Percentiles rank a stretch among this genome's conserved stretches.
These are phyloP conservation scores for Calephelis perditalis DNA, from an alignment of 2,888 invertebrate species.

Conservation along the genomic window DNA sequence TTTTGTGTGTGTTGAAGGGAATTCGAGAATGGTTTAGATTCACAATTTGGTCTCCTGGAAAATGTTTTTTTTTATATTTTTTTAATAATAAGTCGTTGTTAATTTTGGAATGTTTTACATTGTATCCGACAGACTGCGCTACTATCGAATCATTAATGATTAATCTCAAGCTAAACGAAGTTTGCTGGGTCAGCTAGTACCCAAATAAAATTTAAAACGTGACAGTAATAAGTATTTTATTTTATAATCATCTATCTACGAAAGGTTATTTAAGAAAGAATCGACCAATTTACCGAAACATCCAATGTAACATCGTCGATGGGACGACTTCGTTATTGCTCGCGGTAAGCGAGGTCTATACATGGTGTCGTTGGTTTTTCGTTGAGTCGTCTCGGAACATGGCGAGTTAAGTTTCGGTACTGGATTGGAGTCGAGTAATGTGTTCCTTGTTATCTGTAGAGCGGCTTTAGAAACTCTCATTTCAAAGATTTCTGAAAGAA, in stretches of 20 bases:
- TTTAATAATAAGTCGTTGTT: too few relatives aligned
- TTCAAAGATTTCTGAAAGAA: slow-evolving; percentile 1
- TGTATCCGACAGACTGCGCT: too few relatives aligned
- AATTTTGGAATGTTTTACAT: too few relatives aligned
- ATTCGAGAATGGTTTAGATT: too few relatives aligned
- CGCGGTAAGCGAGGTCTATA: slow-evolving; percentile 21
- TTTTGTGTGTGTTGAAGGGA: too few relatives aligned
- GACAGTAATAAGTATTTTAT: not conserved
- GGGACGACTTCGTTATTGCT: slow-evolving; percentile 24
- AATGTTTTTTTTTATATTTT: too few relatives aligned
- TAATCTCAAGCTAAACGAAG: too few relatives aligned
- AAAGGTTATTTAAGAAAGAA: slow-evolving; percentile 55
- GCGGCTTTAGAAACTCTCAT: slow-evolving; percentile 17
- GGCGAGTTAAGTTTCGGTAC: not conserved
- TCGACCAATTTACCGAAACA: slow-evolving; percentile 55
- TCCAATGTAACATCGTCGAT: slow-evolving; percentile 43
- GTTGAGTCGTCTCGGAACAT: not conserved
- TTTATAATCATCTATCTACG: slow-evolving; percentile 30
- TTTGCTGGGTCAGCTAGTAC: too few relatives aligned
- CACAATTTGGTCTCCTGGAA: too few relatives aligned
- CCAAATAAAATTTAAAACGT: not conserved
- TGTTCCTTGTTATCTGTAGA: slow-evolving; percentile 14
- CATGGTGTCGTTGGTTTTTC: not conserved
- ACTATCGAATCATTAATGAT: too few relatives aligned
- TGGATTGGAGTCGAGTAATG: not conserved